Evolutionary conservation across 2,113 vertebrate species (phyloP), one percentile per base, ranked within the genome.

Genomic region (Turdus rufiventris): DNA sequence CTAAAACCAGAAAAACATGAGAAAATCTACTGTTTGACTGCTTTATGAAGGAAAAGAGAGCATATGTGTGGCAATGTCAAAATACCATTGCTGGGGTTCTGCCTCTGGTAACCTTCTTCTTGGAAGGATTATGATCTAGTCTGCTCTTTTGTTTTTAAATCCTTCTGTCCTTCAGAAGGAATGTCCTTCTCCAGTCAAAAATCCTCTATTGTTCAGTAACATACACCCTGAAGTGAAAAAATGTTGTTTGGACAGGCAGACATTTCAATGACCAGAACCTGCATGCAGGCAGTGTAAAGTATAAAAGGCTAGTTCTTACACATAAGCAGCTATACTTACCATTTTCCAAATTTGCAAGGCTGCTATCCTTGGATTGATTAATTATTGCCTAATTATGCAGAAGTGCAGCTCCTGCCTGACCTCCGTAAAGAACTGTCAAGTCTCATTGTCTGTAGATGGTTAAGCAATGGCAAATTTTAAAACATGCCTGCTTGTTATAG

Each of bases 361-460:
- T 96, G 56, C 83, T 95, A 47, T 68, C 76, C 78, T 96, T 94
- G 91, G 63, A 95, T 77, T 96, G 74, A 95, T 91, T 92, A 89
- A 91, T 91, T 95, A 80, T 81, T 84, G 86, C 61, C 71, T 94
- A 86, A 81, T 82, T 94, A 94, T 78, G 75, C 74, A 88, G 85
- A 87, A 45, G 12, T 82, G 92, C 93, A 96, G 94, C 92, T 96
- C 87, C 80, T 83, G 70, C 53, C 53, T 78, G 54, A 76, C 77
- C 71, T 85, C 57, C 4, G 0, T 73, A 85, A 94, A 86, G 83
- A 96, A 63, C 65, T 94, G 94, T 92, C 86, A 78, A 72, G 36
- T 63, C 90, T 94, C 71, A 93, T 95, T 97, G 92, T 96, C 74
- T 96, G 88, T 95, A 93, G 77, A 93, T 89, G 95, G 88, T 34